Conservation (phyloP, 2,113 vertebrate species). For the Platycercus adscitus region DNA sequence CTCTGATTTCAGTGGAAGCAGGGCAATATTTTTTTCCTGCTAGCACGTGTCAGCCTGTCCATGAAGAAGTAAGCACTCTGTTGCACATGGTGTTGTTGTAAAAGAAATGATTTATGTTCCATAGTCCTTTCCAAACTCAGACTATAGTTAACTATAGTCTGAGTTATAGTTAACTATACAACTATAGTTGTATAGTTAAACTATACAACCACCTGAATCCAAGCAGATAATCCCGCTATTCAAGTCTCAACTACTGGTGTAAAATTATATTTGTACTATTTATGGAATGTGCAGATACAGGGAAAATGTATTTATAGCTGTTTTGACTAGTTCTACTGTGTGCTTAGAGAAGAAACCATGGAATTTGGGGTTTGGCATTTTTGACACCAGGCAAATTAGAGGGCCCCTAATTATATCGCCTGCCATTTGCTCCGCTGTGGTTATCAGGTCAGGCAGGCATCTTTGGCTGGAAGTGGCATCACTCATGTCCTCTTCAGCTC, state of each 20-base stretch:
- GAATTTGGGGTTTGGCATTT: conserved; percentile 69
- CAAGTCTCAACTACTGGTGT: conserved; percentile 1
- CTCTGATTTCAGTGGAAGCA: background rate
- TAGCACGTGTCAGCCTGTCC: background rate
- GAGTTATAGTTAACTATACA: too few relatives aligned
- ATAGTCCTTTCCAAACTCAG: background rate
- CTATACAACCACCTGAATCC: background rate
- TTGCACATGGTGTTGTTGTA: background rate
- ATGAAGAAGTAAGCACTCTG: background rate
- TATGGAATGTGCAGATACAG: conserved; percentile 62
- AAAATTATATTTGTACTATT: conserved; percentile 61
- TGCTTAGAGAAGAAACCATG: conserved; percentile 59
- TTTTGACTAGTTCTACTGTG: conserved; percentile 31
- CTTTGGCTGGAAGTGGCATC: background rate
- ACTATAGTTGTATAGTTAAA: background rate
- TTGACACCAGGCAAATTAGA: conserved; percentile 34
- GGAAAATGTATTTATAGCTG: conserved; percentile 48
- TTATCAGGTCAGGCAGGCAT: conserved; percentile 9
- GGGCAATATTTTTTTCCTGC: background rate
- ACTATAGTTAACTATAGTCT: too few relatives aligned
- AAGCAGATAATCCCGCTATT: conserved; percentile 1
- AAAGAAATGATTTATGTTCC: background rate
- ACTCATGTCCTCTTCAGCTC: background rate
- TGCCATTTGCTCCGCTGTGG: conserved; percentile 28
- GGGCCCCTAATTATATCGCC: background rate